phyloP scores from a whole-genome alignment of 2,888 invertebrate genomes.

The Cremastobaeus sp. region DNA sequence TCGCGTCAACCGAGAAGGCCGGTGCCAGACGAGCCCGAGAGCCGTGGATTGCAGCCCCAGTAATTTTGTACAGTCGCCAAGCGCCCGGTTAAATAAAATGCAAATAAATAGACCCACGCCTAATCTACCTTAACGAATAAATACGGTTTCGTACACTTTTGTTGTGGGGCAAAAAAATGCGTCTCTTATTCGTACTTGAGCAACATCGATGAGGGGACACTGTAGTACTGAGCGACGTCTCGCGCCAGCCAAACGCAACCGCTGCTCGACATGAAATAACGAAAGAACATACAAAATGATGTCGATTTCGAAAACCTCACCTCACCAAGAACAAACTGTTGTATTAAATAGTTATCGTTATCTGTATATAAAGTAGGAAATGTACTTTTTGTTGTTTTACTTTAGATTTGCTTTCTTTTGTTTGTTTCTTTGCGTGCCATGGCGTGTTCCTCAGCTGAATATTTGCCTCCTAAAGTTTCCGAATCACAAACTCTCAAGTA shows the following conservation, averaged over 20 bases:
- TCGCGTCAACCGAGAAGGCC: neutral
- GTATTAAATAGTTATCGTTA: conserved; percentile 57
- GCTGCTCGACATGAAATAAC: conserved; percentile 67
- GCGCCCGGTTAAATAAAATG: conserved; percentile 17
- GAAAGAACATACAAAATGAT: conserved; percentile 73
- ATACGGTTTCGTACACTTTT: conserved; percentile 9
- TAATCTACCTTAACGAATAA: conserved; percentile 29
- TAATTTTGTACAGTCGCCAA: conserved; percentile 18
- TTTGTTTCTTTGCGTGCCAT: conserved; percentile 6
- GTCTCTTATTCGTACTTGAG: conserved; percentile 42
- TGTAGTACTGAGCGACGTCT: conserved; percentile 12
- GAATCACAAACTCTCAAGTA: conserved; percentile 36
- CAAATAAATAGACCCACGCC: conserved; percentile 28
- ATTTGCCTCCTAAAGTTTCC: conserved; percentile 25
- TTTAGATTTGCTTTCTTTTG: conserved; percentile 7
- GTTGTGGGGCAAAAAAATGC: conserved; percentile 9
- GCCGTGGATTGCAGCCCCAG: conserved; percentile 13
- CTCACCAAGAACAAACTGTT: conserved; percentile 56
- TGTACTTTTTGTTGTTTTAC: conserved; percentile 51
- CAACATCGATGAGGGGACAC: conserved; percentile 29
- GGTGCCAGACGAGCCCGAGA: conserved; percentile 33
- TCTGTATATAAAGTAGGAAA: conserved; percentile 76
- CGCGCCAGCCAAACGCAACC: conserved; percentile 52
- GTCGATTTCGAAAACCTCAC: conserved; percentile 68
- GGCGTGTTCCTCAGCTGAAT: too few relatives aligned